These are phyloP conservation scores for Drosophila prostipennis DNA, from an alignment of 2,888 invertebrate genomes.

Conservation along the genomic window DNA sequence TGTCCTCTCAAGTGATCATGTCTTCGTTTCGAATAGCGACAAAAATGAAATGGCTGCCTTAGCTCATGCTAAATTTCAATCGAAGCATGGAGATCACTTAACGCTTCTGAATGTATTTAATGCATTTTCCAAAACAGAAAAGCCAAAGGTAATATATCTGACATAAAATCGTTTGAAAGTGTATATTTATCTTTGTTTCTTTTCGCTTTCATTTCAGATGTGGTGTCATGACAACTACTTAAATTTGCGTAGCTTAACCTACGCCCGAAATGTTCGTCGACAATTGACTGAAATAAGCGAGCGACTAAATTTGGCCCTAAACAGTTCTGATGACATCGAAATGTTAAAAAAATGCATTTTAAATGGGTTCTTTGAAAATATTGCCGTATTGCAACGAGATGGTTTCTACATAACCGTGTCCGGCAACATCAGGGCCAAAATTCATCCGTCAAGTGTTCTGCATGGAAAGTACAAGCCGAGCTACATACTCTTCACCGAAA, in stretches of 20 bases:
- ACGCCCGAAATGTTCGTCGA: constrained; percentile 91
- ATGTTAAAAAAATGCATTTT: constrained; percentile 91
- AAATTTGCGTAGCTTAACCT: constrained; percentile 91
- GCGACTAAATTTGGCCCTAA: constrained; percentile 86
- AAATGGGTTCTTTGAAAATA: constrained; percentile 93
- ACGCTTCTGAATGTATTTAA: constrained; percentile 95
- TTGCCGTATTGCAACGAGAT: constrained; percentile 92
- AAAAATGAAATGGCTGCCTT: constrained; percentile 91
- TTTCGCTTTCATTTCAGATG: constrained; percentile 65
- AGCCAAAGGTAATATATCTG: constrained; percentile 86
- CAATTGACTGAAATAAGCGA: constrained; percentile 91
- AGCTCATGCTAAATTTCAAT: constrained; percentile 91
- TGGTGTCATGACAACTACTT: constrained; percentile 97
- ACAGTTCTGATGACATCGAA: constrained; percentile 88
- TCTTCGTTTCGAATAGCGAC: constrained; percentile 88
- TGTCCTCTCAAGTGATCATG: constrained; percentile 93
- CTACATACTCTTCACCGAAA: constrained; percentile 92
- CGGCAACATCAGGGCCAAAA: constrained; percentile 88
- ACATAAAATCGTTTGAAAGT: neutral
- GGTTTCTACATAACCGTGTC: constrained; percentile 89
- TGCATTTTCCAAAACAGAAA: constrained; percentile 89
- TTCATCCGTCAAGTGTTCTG: constrained; percentile 94
- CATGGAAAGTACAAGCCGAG: constrained; percentile 87
- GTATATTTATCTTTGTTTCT: neutral
- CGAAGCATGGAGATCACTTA: constrained; percentile 95